phyloP scores from a whole-genome alignment of 2,888 invertebrate species.

The Cartodere bifasciata region DNA sequence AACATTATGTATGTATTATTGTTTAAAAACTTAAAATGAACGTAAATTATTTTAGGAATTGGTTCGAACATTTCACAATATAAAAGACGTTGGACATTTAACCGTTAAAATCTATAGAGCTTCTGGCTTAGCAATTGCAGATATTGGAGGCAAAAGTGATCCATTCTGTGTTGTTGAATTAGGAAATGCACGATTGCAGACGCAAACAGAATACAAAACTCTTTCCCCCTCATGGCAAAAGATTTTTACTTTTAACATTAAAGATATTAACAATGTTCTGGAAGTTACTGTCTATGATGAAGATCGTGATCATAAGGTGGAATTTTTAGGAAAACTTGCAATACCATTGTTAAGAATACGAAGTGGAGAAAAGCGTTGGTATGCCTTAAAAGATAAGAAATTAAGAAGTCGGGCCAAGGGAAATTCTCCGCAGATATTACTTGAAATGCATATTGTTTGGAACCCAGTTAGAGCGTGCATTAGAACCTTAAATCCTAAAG shows the following conservation, averaged over 20 bases:
- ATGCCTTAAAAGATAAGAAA: slow-evolving; percentile 91
- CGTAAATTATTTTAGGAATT: slow-evolving; percentile 48
- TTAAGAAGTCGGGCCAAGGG: slow-evolving; percentile 84
- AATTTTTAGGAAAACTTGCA: slow-evolving; percentile 76
- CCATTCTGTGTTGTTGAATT: slow-evolving; percentile 96
- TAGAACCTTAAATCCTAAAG: slow-evolving; percentile 86
- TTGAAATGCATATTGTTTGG: slow-evolving; percentile 88
- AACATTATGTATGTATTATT: no score
- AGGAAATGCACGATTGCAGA: slow-evolving; percentile 88
- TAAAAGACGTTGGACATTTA: slow-evolving; percentile 84
- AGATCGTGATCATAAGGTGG: slow-evolving; percentile 94
- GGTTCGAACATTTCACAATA: slow-evolving; percentile 53
- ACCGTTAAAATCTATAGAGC: slow-evolving; percentile 85
- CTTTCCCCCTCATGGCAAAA: slow-evolving; percentile 96
- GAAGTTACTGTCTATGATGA: slow-evolving; percentile 97
- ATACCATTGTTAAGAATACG: slow-evolving; percentile 77
- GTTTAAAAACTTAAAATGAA: no score
- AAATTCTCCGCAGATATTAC: slow-evolving; percentile 72
- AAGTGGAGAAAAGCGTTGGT: slow-evolving; percentile 91
- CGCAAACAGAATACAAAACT: slow-evolving; percentile 98
- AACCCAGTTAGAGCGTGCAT: slow-evolving; percentile 88
- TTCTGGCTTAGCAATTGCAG: slow-evolving; percentile 84
- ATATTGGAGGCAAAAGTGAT: slow-evolving; percentile 95
- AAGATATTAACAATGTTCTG: slow-evolving; percentile 88
- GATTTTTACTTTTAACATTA: slow-evolving; percentile 93